Evolutionary conservation across 2,797 vertebrate species (phyloP).

Genomic region (Melopsittacus undulatus): DNA sequence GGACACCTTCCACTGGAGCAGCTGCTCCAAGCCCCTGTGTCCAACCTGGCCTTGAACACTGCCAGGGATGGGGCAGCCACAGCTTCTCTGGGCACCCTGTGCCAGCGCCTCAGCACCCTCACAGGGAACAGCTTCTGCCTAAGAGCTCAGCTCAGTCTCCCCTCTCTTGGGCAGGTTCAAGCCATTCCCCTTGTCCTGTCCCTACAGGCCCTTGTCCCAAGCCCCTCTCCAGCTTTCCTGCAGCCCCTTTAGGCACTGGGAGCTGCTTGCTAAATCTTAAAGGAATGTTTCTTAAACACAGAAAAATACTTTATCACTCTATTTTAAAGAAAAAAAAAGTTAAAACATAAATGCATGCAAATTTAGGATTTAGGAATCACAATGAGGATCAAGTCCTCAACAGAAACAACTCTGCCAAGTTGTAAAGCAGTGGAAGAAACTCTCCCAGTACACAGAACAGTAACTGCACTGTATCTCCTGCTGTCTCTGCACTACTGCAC

Average conservation of each 20-base stretch:
- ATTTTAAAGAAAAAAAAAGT: neutral
- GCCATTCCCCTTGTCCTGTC: neutral
- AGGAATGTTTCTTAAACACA: neutral
- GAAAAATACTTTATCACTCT: fast-evolving
- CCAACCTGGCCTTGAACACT: too few species aligned
- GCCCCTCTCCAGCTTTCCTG: neutral
- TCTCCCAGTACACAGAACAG: neutral
- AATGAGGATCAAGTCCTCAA: neutral
- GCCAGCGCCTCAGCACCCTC: too few species aligned
- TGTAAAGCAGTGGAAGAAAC: neutral
- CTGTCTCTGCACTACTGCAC: neutral
- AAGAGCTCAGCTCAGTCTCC: too few species aligned
- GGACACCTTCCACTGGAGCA: neutral
- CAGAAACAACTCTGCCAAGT: neutral
- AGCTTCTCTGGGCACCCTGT: too few species aligned
- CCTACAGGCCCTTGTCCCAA: neutral
- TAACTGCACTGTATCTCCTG: fast-evolving
- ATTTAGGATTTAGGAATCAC: neutral
- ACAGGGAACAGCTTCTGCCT: too few species aligned
- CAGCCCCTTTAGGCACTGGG: neutral
- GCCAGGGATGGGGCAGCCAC: too few species aligned
- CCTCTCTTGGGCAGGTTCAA: neutral
- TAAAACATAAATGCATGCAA: neutral
- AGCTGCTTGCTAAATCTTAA: neutral
- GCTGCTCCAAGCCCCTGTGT: neutral